Evolutionary conservation across 2,113 vertebrate genomes (phyloP).

Genomic region (Rallus limicola): DNA sequence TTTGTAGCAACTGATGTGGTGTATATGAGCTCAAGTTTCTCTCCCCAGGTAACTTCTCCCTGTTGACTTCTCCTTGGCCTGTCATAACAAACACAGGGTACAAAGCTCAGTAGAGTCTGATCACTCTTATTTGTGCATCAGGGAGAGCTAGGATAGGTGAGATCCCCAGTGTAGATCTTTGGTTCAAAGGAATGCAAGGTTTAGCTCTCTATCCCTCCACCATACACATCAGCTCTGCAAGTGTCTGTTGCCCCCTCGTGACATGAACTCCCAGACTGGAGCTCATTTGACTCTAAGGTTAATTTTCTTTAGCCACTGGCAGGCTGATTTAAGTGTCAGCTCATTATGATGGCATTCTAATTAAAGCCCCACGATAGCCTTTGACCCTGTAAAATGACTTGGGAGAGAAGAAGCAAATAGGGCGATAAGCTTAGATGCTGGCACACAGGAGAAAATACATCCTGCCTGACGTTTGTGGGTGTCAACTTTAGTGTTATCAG

Average conservation of each 20-base stretch:
- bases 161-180: not conserved
- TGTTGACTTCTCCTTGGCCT: not conserved
- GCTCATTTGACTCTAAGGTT: conserved; percentile 60
- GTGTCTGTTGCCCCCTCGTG: conserved; percentile 5
- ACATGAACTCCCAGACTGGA: conserved; percentile 17
- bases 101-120: not conserved
- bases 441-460: conserved; percentile 24
- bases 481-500: conserved; percentile 48
- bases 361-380: conserved; percentile 52
- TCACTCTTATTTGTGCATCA: not conserved
- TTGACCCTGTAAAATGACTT: conserved; percentile 58
- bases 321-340: conserved; percentile 61
- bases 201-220: not conserved
- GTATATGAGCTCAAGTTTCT: not conserved
- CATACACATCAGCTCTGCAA: not conserved
- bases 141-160: not conserved
- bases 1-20: not conserved
- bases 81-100: not conserved
- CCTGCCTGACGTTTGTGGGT: conserved; percentile 10
- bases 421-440: conserved; percentile 30
- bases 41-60: not conserved
- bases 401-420: conserved; percentile 44
- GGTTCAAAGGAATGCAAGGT: not conserved
- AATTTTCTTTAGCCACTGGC: conserved; percentile 65
- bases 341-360: conserved; percentile 66